phyloP scores from a whole-genome alignment of 2,113 vertebrate genomes.

The Platysteira castanea region DNA sequence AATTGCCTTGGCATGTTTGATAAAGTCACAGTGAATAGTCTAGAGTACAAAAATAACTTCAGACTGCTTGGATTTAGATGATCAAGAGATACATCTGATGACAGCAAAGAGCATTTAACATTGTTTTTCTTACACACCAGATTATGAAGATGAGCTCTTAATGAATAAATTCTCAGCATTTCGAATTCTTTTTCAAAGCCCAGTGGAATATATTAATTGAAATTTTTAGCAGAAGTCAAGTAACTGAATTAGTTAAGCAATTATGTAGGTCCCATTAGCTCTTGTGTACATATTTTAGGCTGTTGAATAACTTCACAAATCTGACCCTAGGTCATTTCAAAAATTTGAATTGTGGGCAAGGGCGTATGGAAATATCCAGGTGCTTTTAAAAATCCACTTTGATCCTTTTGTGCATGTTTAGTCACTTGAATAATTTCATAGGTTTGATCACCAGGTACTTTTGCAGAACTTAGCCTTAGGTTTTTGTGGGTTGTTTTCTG shows the following conservation, averaged over 20 bases:
- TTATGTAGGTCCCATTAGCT: not conserved
- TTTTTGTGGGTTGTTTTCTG: not conserved
- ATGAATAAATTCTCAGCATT: constrained; percentile 10
- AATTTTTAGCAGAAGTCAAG: not conserved
- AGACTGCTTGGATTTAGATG: not conserved
- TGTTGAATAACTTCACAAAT: not conserved
- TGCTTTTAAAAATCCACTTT: not conserved
- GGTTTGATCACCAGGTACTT: not conserved
- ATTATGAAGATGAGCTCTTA: not conserved
- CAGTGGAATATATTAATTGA: not conserved
- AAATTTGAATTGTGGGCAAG: not conserved
- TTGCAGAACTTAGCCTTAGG: not conserved
- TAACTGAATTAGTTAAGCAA: not conserved
- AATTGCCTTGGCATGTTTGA: not conserved
- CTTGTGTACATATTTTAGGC: not conserved
- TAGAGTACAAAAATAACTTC: not conserved
- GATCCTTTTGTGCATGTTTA: not conserved
- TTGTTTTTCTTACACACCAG: not conserved
- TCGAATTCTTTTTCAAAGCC: not conserved
- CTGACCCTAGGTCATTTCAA: not conserved
- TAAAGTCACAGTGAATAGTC: not conserved
- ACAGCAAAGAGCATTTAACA: not conserved
- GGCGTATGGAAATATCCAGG: not conserved
- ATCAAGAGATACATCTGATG: not conserved
- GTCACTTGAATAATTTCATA: not conserved